Base-by-base conservation (phyloP, 2,113 vertebrate species). In the Pipa parva region DNA sequence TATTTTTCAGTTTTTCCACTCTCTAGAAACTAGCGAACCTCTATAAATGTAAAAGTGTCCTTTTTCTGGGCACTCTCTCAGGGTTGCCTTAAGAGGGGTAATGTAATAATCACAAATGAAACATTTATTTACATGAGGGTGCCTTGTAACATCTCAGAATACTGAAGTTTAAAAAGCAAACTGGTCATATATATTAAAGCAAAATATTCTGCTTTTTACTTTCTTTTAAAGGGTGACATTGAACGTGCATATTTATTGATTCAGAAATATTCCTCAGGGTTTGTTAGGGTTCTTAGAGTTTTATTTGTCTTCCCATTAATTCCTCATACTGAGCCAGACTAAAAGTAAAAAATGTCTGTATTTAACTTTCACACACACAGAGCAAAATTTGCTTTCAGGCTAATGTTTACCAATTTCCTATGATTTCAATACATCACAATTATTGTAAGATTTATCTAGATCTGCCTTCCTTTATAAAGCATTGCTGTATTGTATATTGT, bases 201-300 rank as follows among this genome's bases (percentile, higher is more conserved):
- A n/a, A n/a, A n/a, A n/a, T n/a, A n/a, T n/a, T n/a, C n/a, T n/a
- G n/a, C n/a, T n/a, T n/a, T n/a, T n/a, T n/a, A n/a, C n/a, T n/a
- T n/a, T n/a, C n/a, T n/a, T n/a, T 50, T 50, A 63, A 63, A 50
- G 46, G 46, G 27, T 24, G 45, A 36, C 28, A 20, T 36, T 9
- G 15, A n/a, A n/a, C n/a, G n/a, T n/a, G n/a, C n/a, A n/a, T 63
- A 48, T 22, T 61, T 49, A 62, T 49, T 62, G 48, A 36, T 63
- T 7, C 12, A 25, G 31, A 12, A 42, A 25, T 51, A 13, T 27
- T 49, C 59, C n/a, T n/a, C n/a, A n/a, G n/a, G n/a, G n/a, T n/a
- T n/a, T n/a, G n/a, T n/a, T n/a, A n/a, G n/a, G n/a, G n/a, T n/a
- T n/a, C n/a, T n/a, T n/a, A n/a, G 45, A 24, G 28, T 62, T 62